Evolutionary conservation across 2,888 invertebrate genomes (phyloP).

Genomic region (Tetanocera ferruginea): DNA sequence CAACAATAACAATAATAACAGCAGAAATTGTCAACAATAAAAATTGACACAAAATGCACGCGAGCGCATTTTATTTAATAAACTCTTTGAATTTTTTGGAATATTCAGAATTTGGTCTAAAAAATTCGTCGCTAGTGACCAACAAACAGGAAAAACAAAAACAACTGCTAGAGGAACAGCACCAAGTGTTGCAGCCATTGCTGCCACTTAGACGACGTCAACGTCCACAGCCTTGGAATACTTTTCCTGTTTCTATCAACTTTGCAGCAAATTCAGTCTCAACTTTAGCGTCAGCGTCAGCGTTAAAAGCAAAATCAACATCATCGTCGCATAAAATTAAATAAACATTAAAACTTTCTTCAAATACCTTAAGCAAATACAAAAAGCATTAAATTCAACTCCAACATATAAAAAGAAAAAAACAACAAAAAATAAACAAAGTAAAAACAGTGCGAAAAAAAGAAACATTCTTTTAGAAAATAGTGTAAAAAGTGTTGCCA

Average conservation of each 20-base stretch:
- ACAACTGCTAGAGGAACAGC: constrained; percentile 41
- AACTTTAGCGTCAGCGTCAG: constrained; percentile 29
- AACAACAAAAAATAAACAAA: constrained; percentile 21
- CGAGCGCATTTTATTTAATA: constrained; percentile 54
- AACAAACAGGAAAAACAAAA: constrained; percentile 28
- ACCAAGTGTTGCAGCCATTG: constrained; percentile 37
- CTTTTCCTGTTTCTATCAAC: constrained; percentile 41
- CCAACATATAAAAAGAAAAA: constrained; percentile 23
- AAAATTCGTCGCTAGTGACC: constrained; percentile 50
- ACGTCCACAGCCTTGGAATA: constrained; percentile 47
- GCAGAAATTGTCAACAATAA: constrained; percentile 12
- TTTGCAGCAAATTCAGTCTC: constrained; percentile 32
- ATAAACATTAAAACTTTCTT: constrained; percentile 35
- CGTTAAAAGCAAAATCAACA: constrained; percentile 39
- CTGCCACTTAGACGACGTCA: constrained; percentile 43
- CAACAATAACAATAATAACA: constrained; percentile 25
- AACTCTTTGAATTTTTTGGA: constrained; percentile 50
- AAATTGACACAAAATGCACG: constrained; percentile 63
- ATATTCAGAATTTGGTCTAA: constrained; percentile 44
- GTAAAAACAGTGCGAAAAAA: constrained; percentile 25
- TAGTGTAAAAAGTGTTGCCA: constrained; percentile 28
- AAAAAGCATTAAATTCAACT: constrained; percentile 26
- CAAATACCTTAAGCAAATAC: constrained; percentile 31
- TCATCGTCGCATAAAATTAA: constrained; percentile 39
- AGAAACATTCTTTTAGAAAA: constrained; percentile 25